Conservation (phyloP, 2,888 invertebrate species). For the Xanthia icteritia region DNA sequence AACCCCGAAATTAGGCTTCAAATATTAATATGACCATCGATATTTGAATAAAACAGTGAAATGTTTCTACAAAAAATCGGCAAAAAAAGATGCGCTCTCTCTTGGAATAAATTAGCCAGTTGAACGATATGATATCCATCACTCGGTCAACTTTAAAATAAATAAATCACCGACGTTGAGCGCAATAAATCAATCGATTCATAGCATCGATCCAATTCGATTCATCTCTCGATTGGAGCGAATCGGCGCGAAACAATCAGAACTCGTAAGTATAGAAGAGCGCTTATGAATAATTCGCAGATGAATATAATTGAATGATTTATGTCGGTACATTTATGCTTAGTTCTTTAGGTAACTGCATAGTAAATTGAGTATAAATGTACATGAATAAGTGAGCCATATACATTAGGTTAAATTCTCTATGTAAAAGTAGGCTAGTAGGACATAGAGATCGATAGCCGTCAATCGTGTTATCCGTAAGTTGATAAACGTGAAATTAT, state of each 20-base stretch:
- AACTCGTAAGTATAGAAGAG: constrained; percentile 66
- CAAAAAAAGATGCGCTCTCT: constrained; percentile 56
- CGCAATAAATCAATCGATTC: constrained; percentile 86
- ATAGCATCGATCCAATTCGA: constrained; percentile 84
- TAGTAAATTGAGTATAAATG: constrained; percentile 32
- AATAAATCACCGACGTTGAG: constrained; percentile 84
- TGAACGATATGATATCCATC: constrained; percentile 70
- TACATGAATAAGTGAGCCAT: not conserved
- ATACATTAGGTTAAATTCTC: not conserved
- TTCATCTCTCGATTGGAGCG: constrained; percentile 81
- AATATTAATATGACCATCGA: constrained; percentile 36
- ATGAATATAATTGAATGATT: constrained; percentile 77
- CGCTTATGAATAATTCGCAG: constrained; percentile 78
- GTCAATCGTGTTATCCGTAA: not conserved
- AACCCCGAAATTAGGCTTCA: constrained; percentile 49
- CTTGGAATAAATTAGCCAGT: constrained; percentile 62
- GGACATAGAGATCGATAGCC: not conserved
- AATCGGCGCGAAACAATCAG: constrained; percentile 78
- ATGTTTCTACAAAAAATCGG: constrained; percentile 31
- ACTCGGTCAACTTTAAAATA: constrained; percentile 75
- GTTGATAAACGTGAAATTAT: not conserved
- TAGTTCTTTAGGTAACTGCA: constrained; percentile 40
- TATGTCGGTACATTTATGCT: constrained; percentile 43
- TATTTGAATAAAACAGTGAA: constrained; percentile 44
- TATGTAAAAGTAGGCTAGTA: not conserved